Evolutionary conservation across 2,888 invertebrate genomes (phyloP), one percentile per base, ranked within the genome.

Genomic region (Zonitis immaculata): DNA sequence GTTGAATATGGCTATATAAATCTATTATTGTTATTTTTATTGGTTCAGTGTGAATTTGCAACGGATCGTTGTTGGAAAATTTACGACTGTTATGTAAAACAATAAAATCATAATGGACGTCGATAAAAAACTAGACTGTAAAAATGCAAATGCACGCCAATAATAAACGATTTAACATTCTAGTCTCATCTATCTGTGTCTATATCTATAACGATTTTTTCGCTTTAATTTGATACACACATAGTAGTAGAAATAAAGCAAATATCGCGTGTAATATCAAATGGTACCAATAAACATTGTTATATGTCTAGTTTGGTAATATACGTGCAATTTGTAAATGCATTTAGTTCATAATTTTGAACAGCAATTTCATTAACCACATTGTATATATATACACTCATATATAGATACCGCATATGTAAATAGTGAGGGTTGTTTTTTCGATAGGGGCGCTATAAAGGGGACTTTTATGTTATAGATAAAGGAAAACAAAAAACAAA

Each of bases 251-350:
- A 71, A n/a, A n/a, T n/a, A n/a, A 69, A 71, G 64, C 66, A 64
- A 70, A 70, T 67, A 70, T 68, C 64, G 61, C 67, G 64, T 70
- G 67, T 67, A 65, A n/a, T n/a, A n/a, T n/a, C n/a, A 68, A 70
- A 70, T 66, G 64, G 67, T 66, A n/a, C 66, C 66, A 67, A 69
- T 68, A 71, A 70, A 70, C 69, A 66, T 62, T 62, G 61, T 5
- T n/a, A n/a, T 60, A 61, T 56, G 61, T 64, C 62, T 64, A 9
- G 63, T 59, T 64, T 3, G 55, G 65, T 66, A 67, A 62, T 61
- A 65, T 66, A n/a, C n/a, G 58, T 61, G 62, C 65, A 64, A 68
- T 69, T 68, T 65, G 66, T 67, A 64, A 60, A 58, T 62, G 61
- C 63, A 61, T 62, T 39, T 60, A 59, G 57, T 53, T 63, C 60